Base-by-base conservation (phyloP, 2,888 invertebrate genomes). In the Dasypolia templi region DNA sequence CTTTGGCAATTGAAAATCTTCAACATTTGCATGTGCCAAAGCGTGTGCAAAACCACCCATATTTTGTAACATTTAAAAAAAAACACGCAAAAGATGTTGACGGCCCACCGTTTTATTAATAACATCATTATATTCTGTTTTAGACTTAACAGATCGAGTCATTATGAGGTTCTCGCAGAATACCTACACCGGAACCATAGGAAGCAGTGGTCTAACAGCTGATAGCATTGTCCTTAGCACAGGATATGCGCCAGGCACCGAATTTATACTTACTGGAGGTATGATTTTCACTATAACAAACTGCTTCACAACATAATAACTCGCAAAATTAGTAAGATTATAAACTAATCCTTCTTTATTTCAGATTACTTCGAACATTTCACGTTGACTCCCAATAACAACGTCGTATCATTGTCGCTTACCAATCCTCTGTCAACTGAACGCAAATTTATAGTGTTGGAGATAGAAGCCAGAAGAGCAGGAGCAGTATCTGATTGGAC, bases 191-290 rank as follows among this genome's bases (percentile, higher is more conserved):
- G 94, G 93, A 14, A 75, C 80, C 11, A 73, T 93, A 49, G 88
- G 91, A 67, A 81, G 89, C 51, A 84, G 88, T 68, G 67, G 56
- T 11, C 75, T 94, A 14, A 79, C 67, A 19, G 69, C 90, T 7
- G 92, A 91, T 69, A 76, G 83, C 69, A 88, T 94, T 42, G 75
- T 89, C 44, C 89, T 95, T 11, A 86, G 87, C 55, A 84, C 83
- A 61, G 94, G 94, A 32, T 93, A 89, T 79, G 81, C 84, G 19
- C 22, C 77, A 35, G 88, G 85, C 63, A 93, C 92, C 0, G 72
- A 87, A 9, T 94, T 93, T 82, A 29, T 73, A 17, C 77, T 93
- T 32, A 81, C 74, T 51, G 93, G 93, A 89, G 93, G 94, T 93
- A 91, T 73, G 72, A 70, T 58, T 62, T 65, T n/a, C 5, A 56